Evolutionary conservation across 2,113 vertebrate genomes (phyloP), one percentile per base, ranked within the genome.

Genomic region (Prolemur simus): DNA sequence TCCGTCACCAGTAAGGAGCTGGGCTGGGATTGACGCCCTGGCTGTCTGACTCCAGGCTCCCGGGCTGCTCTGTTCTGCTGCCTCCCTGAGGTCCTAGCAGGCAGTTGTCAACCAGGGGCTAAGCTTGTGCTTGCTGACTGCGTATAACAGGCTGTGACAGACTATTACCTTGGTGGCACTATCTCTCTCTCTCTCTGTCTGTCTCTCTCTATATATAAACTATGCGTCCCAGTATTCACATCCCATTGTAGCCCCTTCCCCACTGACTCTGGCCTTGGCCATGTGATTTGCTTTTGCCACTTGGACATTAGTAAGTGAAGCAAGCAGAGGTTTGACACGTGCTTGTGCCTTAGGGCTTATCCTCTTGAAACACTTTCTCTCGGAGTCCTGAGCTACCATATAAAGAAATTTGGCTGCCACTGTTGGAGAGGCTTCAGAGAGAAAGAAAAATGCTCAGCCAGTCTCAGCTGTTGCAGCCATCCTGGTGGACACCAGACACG

Each of bases 331-430:
- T 20, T 56, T 45, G 34, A 25, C 32, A 12, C 0, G 3, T 54
- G 52, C 5, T 56, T n/a, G 2, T 6, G 1, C 1, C 1, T 58
- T 5, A 21, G 4, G 32, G 21, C 23, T 29, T 7, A 20, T 45
- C 37, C 37, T 86, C 6, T 11, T 7, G 12, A 42, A 80, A 32
- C 47, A 12, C 2, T 68, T 21, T 76, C 42, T 82, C 23, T 18
- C 69, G 25, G 74, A 10, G 7, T 54, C 42, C 89, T 84, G 32
- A 90, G 39, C 45, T 63, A 34, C 37, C 12, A 8, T 3, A 3
- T 11, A 49, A 29, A 49, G 54, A 80, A 80, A 18, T 66, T 68
- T 76, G 49, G 23, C 47, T n/a, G 45, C 32, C 37, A 58, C 11
- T 54, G 8, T 15, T 64, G 64, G 29, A 66, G 49, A 88, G 27